Evolutionary conservation across 2,888 invertebrate species (phyloP).

Genomic region (Campopleginae sp.): DNA sequence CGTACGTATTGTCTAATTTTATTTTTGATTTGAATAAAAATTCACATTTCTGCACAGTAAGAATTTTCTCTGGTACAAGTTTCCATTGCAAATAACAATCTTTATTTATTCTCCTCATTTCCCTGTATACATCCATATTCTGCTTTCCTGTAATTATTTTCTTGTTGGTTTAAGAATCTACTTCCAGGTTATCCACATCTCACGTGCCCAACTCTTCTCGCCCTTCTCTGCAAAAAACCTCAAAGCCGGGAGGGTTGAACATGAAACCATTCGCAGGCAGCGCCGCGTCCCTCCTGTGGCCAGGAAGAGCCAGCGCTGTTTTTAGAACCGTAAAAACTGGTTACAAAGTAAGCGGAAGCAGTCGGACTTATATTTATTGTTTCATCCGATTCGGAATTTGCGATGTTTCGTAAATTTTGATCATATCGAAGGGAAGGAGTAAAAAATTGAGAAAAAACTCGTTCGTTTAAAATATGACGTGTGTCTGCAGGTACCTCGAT

Average conservation of each 20-base stretch:
- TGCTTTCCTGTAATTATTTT: slow-evolving; percentile 6
- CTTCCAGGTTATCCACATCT: slow-evolving; percentile 46
- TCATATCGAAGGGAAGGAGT: background rate
- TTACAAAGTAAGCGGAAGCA: slow-evolving; percentile 54
- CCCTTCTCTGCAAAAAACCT: slow-evolving; percentile 49
- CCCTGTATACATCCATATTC: background rate
- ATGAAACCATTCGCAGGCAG: slow-evolving; percentile 51
- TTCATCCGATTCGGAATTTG: background rate
- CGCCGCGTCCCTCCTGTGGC: slow-evolving; percentile 60
- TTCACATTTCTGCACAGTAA: no score
- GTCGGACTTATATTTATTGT: background rate
- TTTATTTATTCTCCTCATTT: background rate
- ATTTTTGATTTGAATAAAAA: no score
- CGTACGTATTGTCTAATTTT: no score
- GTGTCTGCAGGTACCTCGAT: slow-evolving; percentile 74
- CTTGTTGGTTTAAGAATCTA: slow-evolving; percentile 43
- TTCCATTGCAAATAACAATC: background rate
- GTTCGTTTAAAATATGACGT: background rate
- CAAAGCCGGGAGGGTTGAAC: slow-evolving; percentile 36
- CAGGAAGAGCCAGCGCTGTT: slow-evolving; percentile 57
- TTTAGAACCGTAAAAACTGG: slow-evolving; percentile 70
- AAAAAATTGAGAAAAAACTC: slow-evolving; percentile 2
- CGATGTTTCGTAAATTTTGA: background rate
- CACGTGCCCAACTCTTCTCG: slow-evolving; percentile 45
- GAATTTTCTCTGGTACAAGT: no score